Base-by-base conservation (phyloP, 2,113 vertebrate genomes). In the Lophura nycthemera region DNA sequence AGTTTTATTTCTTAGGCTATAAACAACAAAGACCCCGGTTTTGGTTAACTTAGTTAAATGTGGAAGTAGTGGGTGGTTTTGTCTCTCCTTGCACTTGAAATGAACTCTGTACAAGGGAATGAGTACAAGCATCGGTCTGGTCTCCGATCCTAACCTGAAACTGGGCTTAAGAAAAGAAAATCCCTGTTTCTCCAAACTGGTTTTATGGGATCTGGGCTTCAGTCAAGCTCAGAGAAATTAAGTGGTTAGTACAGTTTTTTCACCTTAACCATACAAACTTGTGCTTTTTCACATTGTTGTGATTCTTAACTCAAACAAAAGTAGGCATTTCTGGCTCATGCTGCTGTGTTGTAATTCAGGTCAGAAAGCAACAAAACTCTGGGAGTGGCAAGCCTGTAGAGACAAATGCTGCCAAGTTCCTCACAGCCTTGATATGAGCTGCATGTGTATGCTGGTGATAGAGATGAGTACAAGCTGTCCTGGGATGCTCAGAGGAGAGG, bases 381-480 rank as follows among this genome's bases (percentile, higher is more conserved):
- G 30, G 40, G 70, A 90, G 66, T 73, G 71, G 36, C 59, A 79
- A 48, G 48, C 22, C 13, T 83, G 36, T 63, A n/a, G 67, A 84
- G 69, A 52, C 50, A 64, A 75, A 61, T 34, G 27, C 40, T 84
- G 86, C 66, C 89, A 95, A 84, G 77, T 54, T 90, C 36, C 63
- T 88, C 61, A 17, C 65, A 61, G 76, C 15, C 77, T 72, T 89
- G 48, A n/a, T 92, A 86, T 87, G 66, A 66, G 83, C 70, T 95
- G 47, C 66, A 36, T 42, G 8, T 81, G 59, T 65, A 73, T 21
- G 2, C 3, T 69, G 59, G 89, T 89, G 84, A 36, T 54, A 2
- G 3, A 90, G 92, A 89, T 75, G 92, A 66, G 64, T 83, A 63
- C 71, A 87, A 85, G 81, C 87, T 96, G 92, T 81, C 81, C 77